Evolutionary conservation across 2,888 invertebrate genomes (phyloP).

Genomic region (Rhagonycha fulva): DNA sequence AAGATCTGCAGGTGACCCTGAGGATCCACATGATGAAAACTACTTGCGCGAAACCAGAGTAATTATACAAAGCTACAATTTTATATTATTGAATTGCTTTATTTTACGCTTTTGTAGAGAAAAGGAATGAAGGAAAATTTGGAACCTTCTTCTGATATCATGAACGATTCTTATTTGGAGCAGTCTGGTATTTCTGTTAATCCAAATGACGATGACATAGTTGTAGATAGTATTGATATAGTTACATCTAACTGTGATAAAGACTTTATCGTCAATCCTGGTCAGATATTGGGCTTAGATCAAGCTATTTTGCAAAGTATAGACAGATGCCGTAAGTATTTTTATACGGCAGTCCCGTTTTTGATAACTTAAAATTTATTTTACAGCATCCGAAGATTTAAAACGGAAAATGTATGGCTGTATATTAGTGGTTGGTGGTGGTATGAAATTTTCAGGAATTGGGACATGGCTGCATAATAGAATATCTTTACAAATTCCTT

Average conservation of each 20-base stretch:
- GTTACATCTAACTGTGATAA: conserved; percentile 54
- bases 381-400: conserved; percentile 78
- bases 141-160: conserved; percentile 55
- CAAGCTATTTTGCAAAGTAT: conserved; percentile 91
- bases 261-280: conserved; percentile 72
- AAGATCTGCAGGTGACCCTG: conserved; percentile 75
- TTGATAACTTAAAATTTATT: background rate
- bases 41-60: conserved; percentile 87
- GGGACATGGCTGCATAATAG: conserved; percentile 88
- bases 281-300: conserved; percentile 85
- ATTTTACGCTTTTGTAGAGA: conserved; percentile 50
- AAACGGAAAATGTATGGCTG: conserved; percentile 94
- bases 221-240: conserved; percentile 67
- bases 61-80: conserved; percentile 35
- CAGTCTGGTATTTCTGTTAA: conserved; percentile 58
- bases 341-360: background rate
- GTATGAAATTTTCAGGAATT: conserved; percentile 84
- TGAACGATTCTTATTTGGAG: conserved; percentile 57
- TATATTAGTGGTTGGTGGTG: conserved; percentile 89
- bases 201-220: conserved; percentile 70
- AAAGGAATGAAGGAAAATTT: conserved; percentile 65
- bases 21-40: conserved; percentile 92
- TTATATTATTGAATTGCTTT: background rate
- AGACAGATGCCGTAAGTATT: conserved; percentile 76
- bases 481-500: conserved; percentile 81